A percentile compares a stretch with the other conserved stretches of the same genome.
phyloP scores from a whole-genome alignment of 2,113 vertebrate genomes.

The Stictonetta naevosa region DNA sequence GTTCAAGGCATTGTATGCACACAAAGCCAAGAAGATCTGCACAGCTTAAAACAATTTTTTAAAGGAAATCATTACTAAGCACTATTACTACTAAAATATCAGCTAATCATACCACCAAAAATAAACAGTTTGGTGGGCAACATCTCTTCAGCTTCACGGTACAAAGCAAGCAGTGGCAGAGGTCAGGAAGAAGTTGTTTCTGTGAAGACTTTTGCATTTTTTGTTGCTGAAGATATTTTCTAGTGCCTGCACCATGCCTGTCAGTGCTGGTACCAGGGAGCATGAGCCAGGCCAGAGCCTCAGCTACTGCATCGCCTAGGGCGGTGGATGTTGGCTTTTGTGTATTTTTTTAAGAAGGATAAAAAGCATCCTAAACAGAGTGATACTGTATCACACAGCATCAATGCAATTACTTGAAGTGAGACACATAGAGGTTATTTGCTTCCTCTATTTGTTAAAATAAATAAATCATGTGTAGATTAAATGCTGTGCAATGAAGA shows the following conservation, averaged over 20 bases:
- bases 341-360: too few relatives aligned
- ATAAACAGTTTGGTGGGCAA: neutral
- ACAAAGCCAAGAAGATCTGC: constrained; percentile 31
- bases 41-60: neutral
- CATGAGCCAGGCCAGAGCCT: neutral
- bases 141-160: neutral
- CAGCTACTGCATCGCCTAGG: neutral
- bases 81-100: neutral
- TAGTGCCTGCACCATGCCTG: neutral
- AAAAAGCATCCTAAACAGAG: neutral
- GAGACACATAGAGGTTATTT: neutral
- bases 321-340: neutral
- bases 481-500: neutral
- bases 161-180: neutral
- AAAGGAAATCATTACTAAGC: constrained; percentile 31
- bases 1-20: constrained; percentile 23
- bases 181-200: neutral
- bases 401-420: neutral
- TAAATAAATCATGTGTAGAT: neutral
- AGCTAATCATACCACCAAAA: constrained; percentile 24
- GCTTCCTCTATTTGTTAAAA: neutral
- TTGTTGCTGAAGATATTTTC: neutral
- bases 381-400: accelerated
- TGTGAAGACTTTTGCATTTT: neutral
- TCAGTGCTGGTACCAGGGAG: neutral